Conservation (phyloP, 2,113 vertebrate species). For the Centropus unirufus region DNA sequence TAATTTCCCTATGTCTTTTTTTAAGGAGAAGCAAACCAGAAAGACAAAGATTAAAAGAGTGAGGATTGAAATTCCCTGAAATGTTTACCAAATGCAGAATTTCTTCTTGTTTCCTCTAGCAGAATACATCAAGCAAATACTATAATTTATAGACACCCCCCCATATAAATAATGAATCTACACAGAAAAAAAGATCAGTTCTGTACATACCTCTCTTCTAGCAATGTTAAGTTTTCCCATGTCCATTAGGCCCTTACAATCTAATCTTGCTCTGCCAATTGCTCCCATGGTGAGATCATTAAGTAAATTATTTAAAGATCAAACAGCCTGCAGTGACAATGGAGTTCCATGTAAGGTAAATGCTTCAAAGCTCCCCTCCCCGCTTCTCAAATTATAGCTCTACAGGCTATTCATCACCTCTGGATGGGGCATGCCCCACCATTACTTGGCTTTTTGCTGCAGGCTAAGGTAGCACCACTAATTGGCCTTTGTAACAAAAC, state of each 20-base stretch:
- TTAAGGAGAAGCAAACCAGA: slow-evolving; percentile 30
- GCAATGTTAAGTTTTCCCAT: slow-evolving; percentile 90
- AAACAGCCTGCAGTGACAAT: slow-evolving; percentile 99
- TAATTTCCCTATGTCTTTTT: not conserved
- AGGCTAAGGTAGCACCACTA: slow-evolving; percentile 98
- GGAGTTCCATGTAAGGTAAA: slow-evolving; percentile 97
- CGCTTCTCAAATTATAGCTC: slow-evolving; percentile 94
- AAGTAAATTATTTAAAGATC: slow-evolving; percentile 99
- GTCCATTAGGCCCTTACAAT: slow-evolving; percentile 97
- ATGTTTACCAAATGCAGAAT: not conserved
- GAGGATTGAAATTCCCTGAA: slow-evolving; percentile 32
- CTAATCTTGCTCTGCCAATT: slow-evolving; percentile 97
- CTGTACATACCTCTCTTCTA: slow-evolving; percentile 74
- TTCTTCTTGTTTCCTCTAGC: slow-evolving; percentile 31
- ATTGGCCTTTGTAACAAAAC: slow-evolving; percentile 99
- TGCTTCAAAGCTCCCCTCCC: slow-evolving; percentile 88
- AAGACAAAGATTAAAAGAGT: slow-evolving; percentile 17
- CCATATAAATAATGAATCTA: slow-evolving; percentile 58
- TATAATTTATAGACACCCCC: slow-evolving; percentile 36
- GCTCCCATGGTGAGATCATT: slow-evolving; percentile 99
- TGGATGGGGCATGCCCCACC: slow-evolving; percentile 88
- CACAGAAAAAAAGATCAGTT: slow-evolving; percentile 50
- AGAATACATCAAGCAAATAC: slow-evolving; percentile 46
- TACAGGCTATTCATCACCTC: slow-evolving; percentile 90
- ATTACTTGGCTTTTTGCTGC: slow-evolving; percentile 95